phyloP scores from a whole-genome alignment of 2,797 vertebrate species.

The Sternarchorhynchus goeldii region DNA sequence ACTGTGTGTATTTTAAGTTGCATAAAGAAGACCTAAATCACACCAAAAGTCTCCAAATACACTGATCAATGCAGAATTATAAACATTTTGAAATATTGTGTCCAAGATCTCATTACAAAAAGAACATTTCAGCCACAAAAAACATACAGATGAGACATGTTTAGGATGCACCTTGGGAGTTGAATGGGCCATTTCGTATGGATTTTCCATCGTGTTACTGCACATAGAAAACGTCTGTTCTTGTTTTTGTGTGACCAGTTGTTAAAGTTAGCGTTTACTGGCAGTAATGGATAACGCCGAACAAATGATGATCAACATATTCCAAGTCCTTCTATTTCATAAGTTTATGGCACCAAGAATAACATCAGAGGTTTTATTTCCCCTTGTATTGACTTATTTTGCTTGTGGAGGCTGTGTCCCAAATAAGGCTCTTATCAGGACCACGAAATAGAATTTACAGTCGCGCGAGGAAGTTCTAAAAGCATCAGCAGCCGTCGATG shows the following conservation, averaged over 20 bases:
- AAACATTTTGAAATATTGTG: conserved; percentile 5
- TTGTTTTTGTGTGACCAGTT: not conserved
- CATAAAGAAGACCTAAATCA: not conserved
- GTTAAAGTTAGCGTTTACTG: not conserved
- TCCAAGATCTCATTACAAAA: conserved; percentile 8
- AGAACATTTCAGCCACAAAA: not conserved
- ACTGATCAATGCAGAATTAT: not conserved
- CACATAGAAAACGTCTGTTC: too few relatives aligned
- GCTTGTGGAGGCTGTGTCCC: not conserved
- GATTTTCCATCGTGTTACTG: too few relatives aligned
- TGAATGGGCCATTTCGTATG: not conserved
- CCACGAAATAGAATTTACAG: not conserved
- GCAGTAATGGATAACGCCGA: not conserved
- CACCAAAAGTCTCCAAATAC: too few relatives aligned
- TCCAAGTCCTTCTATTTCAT: not conserved
- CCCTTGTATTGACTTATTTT: not conserved
- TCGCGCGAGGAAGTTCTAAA: conserved; percentile 12
- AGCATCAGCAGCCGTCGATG: not conserved
- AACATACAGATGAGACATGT: not conserved
- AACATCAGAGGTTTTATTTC: too few relatives aligned
- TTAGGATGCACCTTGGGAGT: not conserved
- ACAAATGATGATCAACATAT: not conserved
- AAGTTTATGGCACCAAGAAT: not conserved
- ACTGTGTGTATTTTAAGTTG: not conserved
- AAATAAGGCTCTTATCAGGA: not conserved